A percentile compares a stretch with the other conserved stretches of the same genome.
phyloP scores from a whole-genome alignment of 2,888 invertebrate genomes.

The Ypsolopha sequella region DNA sequence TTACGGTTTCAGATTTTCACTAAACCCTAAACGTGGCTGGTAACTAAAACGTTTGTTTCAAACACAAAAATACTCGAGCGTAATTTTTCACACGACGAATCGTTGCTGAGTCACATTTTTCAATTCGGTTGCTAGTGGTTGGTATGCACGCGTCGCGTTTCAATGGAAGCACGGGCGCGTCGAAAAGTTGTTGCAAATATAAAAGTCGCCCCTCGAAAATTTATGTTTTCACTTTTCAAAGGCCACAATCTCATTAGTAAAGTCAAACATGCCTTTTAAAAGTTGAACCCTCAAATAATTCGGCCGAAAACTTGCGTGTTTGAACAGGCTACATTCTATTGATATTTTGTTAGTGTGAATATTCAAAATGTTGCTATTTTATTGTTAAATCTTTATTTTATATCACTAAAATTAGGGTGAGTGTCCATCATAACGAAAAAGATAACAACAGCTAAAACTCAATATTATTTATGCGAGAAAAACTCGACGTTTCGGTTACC shows the following conservation, averaged over 20 bases:
- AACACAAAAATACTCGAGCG: conserved; percentile 17
- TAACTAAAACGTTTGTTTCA: conserved; percentile 8
- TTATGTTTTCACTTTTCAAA: conserved; percentile 27
- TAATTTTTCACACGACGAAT: conserved; percentile 17
- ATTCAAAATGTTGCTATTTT: conserved; percentile 27
- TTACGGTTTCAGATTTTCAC: too few relatives aligned
- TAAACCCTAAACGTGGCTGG: not conserved
- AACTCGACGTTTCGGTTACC: too few relatives aligned
- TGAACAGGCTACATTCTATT: conserved; percentile 35
- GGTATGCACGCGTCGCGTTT: not conserved
- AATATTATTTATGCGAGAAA: too few relatives aligned
- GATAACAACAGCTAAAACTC: too few relatives aligned
- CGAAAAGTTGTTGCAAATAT: conserved; percentile 30
- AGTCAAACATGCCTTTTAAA: conserved; percentile 65
- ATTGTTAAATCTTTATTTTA: too few relatives aligned
- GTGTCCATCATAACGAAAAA: too few relatives aligned
- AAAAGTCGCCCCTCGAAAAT: conserved; percentile 26
- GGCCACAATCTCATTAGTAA: conserved; percentile 57
- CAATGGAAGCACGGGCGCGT: conserved; percentile 13
- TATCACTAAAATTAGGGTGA: too few relatives aligned
- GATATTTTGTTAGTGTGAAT: conserved; percentile 27
- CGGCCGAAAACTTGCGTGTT: conserved; percentile 34
- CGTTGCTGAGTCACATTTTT: conserved; percentile 3
- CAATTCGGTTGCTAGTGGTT: not conserved
- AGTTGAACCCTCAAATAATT: conserved; percentile 37